These are phyloP conservation scores for Camponotus floridanus DNA, from an alignment of 1,140 invertebrate genomes.

Conservation along the genomic window DNA sequence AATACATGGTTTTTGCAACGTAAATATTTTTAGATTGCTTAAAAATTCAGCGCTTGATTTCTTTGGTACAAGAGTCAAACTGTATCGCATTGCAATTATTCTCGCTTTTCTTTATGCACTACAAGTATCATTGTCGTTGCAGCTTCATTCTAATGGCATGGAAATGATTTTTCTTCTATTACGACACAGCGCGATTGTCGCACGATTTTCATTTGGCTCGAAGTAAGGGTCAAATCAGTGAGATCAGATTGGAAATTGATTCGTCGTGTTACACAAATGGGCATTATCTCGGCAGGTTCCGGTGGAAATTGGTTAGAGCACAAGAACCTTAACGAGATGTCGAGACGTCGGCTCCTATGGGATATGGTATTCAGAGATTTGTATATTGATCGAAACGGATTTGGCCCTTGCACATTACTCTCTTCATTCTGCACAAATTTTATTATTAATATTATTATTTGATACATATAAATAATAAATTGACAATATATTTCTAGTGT, in stretches of 20 bases:
- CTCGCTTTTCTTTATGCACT: neutral
- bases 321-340: slow-evolving; percentile 50
- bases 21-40: neutral
- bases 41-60: neutral
- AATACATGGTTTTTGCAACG: neutral
- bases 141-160: neutral
- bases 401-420: neutral
- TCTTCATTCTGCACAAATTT: slow-evolving; percentile 16
- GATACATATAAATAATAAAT: slow-evolving; percentile 21
- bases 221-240: neutral
- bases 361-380: slow-evolving; percentile 22
- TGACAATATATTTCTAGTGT: neutral
- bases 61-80: neutral
- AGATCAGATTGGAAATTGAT: slow-evolving; percentile 54
- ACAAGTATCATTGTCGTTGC: neutral
- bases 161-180: neutral
- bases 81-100: neutral
- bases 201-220: neutral
- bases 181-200: neutral
- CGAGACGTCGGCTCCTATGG: neutral
- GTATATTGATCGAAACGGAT: slow-evolving; percentile 21
- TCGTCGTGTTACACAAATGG: slow-evolving; percentile 41
- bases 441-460: slow-evolving; percentile 24
- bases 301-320: slow-evolving; percentile 36
- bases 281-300: slow-evolving; percentile 37